Evolutionary conservation across 2,888 invertebrate species (phyloP), one percentile per base, ranked within the genome.

Genomic region (Neria commutata): DNA sequence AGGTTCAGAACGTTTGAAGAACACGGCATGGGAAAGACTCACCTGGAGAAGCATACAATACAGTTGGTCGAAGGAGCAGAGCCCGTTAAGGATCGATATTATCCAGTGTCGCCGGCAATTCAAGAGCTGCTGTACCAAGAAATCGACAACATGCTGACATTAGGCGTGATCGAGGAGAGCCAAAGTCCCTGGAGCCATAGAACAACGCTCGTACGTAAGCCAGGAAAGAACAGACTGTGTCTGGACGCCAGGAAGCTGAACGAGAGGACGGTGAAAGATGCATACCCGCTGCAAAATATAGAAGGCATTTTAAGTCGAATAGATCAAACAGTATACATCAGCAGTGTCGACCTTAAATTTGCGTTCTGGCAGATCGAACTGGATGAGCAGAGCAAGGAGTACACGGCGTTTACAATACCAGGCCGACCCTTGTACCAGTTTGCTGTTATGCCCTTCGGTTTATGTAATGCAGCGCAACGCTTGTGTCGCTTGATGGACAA

Each of bases 401-500:
- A 49, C n/a, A 74, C 73, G 0, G 73, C 72, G 0, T 65, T 65
- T 17, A 60, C 70, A 0, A 69, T 73, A 11, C 74, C 60, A 1
- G 56, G 60, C 1, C 42, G 57, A 11, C 29, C 55, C 10, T 33
- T 58, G 16, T 60, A 53, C 29, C 57, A 61, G 11, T 65, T 54
- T 26, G 53, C 51, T 0, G 60, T 60, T 3, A 63, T 63, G 56
- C 65, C 61, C 1, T 65, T 64, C 23, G 62, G 61, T 2, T 4
- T 61, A 3, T 58, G 54, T 16, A 63, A 63, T 26, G 61, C 56
- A 16, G 47, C 62, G 1, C 56, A 56, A 49, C 49, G 56, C 24
- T 50, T 64, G 53, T 55, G 57, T 21, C 49, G 56, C 1, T 42
- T 60, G 14, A 61, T 57, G 61, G 60, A 60, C 23, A 56, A 34